Conservation (phyloP, 2,888 invertebrate genomes). For the Agrilus cyanescens region DNA sequence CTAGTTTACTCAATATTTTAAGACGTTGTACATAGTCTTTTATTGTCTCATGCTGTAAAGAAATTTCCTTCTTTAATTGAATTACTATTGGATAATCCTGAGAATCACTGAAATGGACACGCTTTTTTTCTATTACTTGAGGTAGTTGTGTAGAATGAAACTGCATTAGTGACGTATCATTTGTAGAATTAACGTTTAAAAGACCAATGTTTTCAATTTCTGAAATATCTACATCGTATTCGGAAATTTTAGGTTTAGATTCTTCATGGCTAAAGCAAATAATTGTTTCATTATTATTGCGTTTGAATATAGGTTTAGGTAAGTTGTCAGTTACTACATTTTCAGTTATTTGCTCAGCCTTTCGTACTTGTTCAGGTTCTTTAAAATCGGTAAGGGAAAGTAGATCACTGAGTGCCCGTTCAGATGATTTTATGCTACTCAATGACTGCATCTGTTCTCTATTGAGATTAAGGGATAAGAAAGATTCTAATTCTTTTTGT, state of each 20-base stretch:
- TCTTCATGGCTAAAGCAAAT: constrained; percentile 11
- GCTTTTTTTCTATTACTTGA: constrained; percentile 23
- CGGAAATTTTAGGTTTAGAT: not conserved
- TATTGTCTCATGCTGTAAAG: constrained; percentile 44
- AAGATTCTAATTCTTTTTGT: constrained; percentile 40
- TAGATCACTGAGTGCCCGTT: constrained; percentile 59
- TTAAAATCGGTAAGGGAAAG: constrained; percentile 62
- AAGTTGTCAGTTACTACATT: constrained; percentile 12
- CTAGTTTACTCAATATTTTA: constrained; percentile 35
- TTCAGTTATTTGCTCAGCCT: constrained; percentile 16
- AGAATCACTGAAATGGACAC: constrained; percentile 43
- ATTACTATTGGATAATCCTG: constrained; percentile 45
- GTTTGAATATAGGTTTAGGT: constrained; percentile 28
- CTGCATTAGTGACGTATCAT: constrained; percentile 16
- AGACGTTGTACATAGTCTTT: constrained; percentile 48
- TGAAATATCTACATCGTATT: constrained; percentile 25
- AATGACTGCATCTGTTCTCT: constrained; percentile 41
- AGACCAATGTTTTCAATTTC: constrained; percentile 24
- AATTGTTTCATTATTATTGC: constrained; percentile 39
- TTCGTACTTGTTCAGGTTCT: constrained; percentile 45
- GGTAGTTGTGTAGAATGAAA: constrained; percentile 29
- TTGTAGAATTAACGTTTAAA: constrained; percentile 10
- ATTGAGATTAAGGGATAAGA: constrained; percentile 46
- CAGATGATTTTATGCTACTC: constrained; percentile 45
- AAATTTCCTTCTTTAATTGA: constrained; percentile 44